Conservation (phyloP, 2,113 vertebrate species). For the Anarhynchus alexandrinus region DNA sequence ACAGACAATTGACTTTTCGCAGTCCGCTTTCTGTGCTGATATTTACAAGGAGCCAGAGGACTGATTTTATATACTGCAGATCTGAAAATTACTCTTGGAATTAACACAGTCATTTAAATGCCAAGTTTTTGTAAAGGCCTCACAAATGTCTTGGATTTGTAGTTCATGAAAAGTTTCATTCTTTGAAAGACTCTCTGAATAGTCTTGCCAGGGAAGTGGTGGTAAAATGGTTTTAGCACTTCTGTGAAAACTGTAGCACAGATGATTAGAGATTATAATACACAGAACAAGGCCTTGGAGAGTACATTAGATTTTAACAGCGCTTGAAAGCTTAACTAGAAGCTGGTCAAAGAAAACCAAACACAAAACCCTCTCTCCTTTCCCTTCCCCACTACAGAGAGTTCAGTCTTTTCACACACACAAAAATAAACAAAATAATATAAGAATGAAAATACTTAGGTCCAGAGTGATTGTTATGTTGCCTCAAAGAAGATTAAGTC, state of each 20-base stretch:
- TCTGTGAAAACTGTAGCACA: constrained; percentile 25
- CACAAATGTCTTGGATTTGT: constrained; percentile 47
- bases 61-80: constrained; percentile 53
- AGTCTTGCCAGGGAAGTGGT: constrained; percentile 45
- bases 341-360: neutral
- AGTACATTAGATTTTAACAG: constrained; percentile 17
- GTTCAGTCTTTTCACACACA: neutral
- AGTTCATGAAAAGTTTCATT: constrained; percentile 46
- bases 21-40: neutral
- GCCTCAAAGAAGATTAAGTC: neutral
- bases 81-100: constrained; percentile 51
- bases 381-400: neutral
- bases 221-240: constrained; percentile 54
- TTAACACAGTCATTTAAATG: constrained; percentile 31
- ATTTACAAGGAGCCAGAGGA: constrained; percentile 46
- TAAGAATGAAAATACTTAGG: neutral
- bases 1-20: constrained; percentile 8
- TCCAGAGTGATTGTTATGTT: neutral
- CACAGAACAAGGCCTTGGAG: constrained; percentile 22
- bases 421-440: neutral
- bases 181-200: constrained; percentile 19
- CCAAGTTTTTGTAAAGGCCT: constrained; percentile 48
- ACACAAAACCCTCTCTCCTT: neutral
- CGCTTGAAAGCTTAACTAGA: neutral
- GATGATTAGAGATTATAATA: constrained; percentile 41